phyloP scores from a whole-genome alignment of 2,113 vertebrate genomes.

The Sturnus vulgaris region DNA sequence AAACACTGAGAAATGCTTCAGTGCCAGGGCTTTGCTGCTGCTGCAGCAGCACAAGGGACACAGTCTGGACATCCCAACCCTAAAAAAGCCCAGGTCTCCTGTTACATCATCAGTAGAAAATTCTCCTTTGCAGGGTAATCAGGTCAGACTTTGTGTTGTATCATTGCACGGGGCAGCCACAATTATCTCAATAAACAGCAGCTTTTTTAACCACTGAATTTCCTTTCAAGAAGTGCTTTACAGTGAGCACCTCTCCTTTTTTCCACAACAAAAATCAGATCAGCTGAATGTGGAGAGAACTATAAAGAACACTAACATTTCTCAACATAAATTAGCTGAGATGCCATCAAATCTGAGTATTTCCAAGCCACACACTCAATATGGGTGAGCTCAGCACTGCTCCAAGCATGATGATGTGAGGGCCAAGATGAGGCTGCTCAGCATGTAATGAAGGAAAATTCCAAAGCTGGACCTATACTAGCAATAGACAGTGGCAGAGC shows the following conservation, averaged over 20 bases:
- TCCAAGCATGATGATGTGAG: background rate
- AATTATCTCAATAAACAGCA: background rate
- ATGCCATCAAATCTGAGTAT: background rate
- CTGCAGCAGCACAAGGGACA: background rate
- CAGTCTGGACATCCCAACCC: background rate
- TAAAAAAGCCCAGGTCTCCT: background rate
- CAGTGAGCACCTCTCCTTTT: background rate
- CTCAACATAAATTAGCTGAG: background rate
- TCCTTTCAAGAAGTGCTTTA: background rate
- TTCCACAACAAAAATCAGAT: background rate
- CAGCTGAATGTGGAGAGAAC: background rate
- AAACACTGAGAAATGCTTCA: background rate
- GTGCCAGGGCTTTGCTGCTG: background rate
- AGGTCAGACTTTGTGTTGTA: background rate
- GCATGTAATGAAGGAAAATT: background rate
- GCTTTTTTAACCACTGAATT: background rate
- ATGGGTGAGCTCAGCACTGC: background rate
- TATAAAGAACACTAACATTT: background rate
- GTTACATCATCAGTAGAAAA: too few species aligned
- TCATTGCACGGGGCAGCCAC: background rate
- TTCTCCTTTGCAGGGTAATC: background rate
- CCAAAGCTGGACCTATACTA: background rate
- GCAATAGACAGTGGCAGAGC: background rate
- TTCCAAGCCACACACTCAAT: background rate
- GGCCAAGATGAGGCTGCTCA: background rate